Percentiles rank a stretch among this genome's conserved stretches.
Conservation (phyloP, 1,140 invertebrate genomes). For the Drosophila suzukii region DNA sequence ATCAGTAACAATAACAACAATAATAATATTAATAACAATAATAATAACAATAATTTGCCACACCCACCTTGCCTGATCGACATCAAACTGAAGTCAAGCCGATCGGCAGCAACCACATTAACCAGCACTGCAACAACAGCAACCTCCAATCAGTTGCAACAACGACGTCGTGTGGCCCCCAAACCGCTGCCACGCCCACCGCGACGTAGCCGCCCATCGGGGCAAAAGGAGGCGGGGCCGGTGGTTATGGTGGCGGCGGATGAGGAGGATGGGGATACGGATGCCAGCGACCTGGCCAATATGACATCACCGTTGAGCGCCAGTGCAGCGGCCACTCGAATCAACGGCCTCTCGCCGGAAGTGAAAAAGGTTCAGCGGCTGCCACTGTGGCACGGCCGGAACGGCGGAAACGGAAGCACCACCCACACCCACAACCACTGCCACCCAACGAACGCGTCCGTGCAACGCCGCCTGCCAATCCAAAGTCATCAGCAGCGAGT, state of each 20-base stretch:
- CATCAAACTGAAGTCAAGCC: conserved; percentile 46
- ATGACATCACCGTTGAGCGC: conserved; percentile 67
- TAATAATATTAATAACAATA: conserved; percentile 11
- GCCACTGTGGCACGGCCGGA: conserved; percentile 59
- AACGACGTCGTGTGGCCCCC: conserved; percentile 45
- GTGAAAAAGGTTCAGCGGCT: conserved; percentile 72
- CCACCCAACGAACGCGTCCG: conserved; percentile 1
- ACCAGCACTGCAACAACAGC: conserved; percentile 1
- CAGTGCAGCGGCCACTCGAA: conserved; percentile 66
- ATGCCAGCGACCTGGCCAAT: conserved; percentile 73
- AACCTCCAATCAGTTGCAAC: conserved; percentile 33
- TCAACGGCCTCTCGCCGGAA: conserved; percentile 73
- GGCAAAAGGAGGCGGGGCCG: neutral
- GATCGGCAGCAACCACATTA: conserved; percentile 33
- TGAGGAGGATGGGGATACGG: conserved; percentile 52
- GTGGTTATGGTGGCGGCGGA: too few species aligned
- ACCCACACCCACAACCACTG: neutral
- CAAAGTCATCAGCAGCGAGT: conserved; percentile 6
- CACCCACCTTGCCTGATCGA: conserved; percentile 54
- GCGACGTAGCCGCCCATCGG: conserved; percentile 45
- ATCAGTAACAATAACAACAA: conserved; percentile 16
- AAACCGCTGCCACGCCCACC: conserved; percentile 53
- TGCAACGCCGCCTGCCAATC: conserved; percentile 1
- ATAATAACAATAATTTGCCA: conserved; percentile 27
- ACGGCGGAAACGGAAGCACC: conserved; percentile 5